phyloP scores from a whole-genome alignment of 2,888 invertebrate species.

The Cheilosia vulpina region DNA sequence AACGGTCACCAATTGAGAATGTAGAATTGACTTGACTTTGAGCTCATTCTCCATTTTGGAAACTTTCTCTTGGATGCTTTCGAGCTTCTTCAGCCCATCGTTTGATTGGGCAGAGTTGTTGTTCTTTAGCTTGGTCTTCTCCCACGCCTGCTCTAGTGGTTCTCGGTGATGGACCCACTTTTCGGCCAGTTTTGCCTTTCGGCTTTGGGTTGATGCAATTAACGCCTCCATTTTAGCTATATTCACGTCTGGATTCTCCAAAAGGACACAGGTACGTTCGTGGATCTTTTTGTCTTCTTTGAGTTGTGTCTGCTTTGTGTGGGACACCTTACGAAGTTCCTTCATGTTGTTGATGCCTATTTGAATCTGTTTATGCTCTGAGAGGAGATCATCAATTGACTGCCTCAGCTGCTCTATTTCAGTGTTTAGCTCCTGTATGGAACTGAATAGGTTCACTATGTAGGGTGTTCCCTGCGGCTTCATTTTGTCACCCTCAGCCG shows the following conservation, averaged over 20 bases:
- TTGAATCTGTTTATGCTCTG: constrained; percentile 76
- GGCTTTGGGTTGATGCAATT: constrained; percentile 86
- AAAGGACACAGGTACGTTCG: constrained; percentile 86
- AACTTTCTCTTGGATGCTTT: constrained; percentile 78
- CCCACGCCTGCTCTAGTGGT: constrained; percentile 86
- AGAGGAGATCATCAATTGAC: constrained; percentile 81
- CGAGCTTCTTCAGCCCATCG: constrained; percentile 74
- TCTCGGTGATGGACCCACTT: constrained; percentile 90
- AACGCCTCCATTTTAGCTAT: constrained; percentile 85
- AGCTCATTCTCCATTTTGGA: constrained; percentile 82
- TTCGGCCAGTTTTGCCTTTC: constrained; percentile 86
- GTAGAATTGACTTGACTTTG: constrained; percentile 82
- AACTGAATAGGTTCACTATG: constrained; percentile 41
- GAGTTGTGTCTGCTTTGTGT: constrained; percentile 81
- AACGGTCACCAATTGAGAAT: constrained; percentile 83
- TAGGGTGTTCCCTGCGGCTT: constrained; percentile 37
- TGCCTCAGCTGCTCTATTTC: constrained; percentile 81
- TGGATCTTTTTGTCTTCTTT: constrained; percentile 85
- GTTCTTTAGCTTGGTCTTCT: constrained; percentile 81
- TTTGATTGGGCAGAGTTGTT: constrained; percentile 69
- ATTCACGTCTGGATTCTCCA: constrained; percentile 87
- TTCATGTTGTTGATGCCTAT: constrained; percentile 76
- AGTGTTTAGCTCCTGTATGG: constrained; percentile 60
- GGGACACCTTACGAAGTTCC: constrained; percentile 81
- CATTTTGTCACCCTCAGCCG: constrained; percentile 47